Evolutionary conservation across 2,113 vertebrate species (phyloP), one percentile per base, ranked within the genome.

Genomic region (Barbus barbus): DNA sequence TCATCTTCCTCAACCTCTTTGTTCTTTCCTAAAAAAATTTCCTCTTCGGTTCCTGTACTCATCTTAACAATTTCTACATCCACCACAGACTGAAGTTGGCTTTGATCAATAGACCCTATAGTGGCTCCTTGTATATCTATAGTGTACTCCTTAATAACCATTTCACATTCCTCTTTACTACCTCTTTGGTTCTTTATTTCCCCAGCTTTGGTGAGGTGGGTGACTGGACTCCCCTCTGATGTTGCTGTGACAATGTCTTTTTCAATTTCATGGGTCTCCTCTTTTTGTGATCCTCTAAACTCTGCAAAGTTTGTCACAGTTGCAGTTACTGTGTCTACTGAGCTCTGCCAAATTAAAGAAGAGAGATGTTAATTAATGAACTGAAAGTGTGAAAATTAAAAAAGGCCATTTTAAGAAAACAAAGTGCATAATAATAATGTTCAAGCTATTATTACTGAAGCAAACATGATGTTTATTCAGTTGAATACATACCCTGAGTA

Each of bases 41-140:
- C 22, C 38, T 82, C 83, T 67, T 90, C 83, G 2, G 67, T 84
- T 83, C 87, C 91, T 75, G 86, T 87, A 12, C 87, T 82, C 83
- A 89, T 83, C 60, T 83, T 83, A 44, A 75, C 85, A 60, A 90
- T 90, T 63, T 90, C 86, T 31, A 86, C 84, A 5, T 82, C 69
- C 18, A 87, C 81, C 31, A 83, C 71, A 26, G 86, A 51, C 51
- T 84, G 72, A 72, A 22, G 13, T 46, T 84, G 71, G 28, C 5
- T 81, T 77, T 83, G 36, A 1, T 84, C 72, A 22, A 44, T 48
- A 65, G 78, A 36, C 51, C 28, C 38, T 41, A 72, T 61, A 22
- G 48, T 81, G 48, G 61, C 60, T 86, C 79, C 5, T 83, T 83
- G 65, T 38, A 22, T 83, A 51, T 80, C 58, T 9, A 44, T 16